Evolutionary conservation across 2,113 vertebrate genomes (phyloP), one percentile per base, ranked within the genome.

Genomic region (Rutilus rutilus): DNA sequence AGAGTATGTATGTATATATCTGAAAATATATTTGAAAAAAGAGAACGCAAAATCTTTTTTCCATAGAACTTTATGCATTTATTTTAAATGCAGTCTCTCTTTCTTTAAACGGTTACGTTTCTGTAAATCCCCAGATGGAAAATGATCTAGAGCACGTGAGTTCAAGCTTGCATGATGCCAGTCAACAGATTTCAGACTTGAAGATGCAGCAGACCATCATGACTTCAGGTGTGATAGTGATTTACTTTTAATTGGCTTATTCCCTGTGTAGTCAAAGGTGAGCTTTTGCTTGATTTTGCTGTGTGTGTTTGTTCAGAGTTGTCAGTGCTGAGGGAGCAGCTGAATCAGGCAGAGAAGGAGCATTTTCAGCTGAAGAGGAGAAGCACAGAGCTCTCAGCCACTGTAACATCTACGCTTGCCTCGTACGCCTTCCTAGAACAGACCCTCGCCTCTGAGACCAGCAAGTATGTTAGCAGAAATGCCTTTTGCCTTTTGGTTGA

Each of bases 371-470:
- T 94, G 60, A 92, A 95, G 88, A 91, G 91, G 89, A 92, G 91
- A 77, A 92, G 90, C 52, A 92, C 93, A 0, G 92, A 95, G 85
- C 91, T 95, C 76, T 95, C 93, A 1, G 94, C 94, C 15, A 94
- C 93, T 0, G 78, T 95, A 69, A 94, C 93, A n/a, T 95, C 95
- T 81, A 91, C 92, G 0, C 74, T 95, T 65, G 94, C 95, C 1
- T 95, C 95, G n/a, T 93, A 95, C 75, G 75, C 93, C 73, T 95
- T 95, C 82, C 88, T 96, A 82, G 93, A 96, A 88, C 93, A 95
- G 74, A 89, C 94, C 4, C 90, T 95, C 0, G 87, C 88, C 25
- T 90, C 90, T 8, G 92, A 94, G 86, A 94, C 85, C 4, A 91
- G 89, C 59, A 94, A 93, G 95, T 96, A 92, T 54, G 91, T 6